A percentile compares a stretch with the other conserved stretches of the same genome.
Conservation (phyloP, 92 coral and sea anemone species). For the Phymanthus crucifer region DNA sequence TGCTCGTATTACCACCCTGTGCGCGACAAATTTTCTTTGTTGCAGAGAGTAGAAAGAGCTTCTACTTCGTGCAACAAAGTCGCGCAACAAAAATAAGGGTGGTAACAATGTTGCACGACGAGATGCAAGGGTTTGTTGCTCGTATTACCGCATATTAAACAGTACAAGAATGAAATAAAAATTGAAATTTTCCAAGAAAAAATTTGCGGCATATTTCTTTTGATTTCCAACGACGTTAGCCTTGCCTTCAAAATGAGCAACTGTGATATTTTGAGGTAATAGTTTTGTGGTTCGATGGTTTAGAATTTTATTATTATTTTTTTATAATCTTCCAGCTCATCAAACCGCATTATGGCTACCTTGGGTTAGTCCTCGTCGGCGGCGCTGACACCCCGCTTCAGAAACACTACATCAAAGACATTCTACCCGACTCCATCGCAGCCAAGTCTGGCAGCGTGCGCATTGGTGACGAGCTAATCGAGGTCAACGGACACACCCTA, state of each 20-base stretch:
- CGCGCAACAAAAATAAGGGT: no score
- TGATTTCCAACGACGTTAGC: no score
- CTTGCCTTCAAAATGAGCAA: background rate
- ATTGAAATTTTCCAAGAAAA: no score
- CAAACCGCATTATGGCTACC: slow-evolving; percentile 70
- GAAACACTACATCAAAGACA: slow-evolving; percentile 67
- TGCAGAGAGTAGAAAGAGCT: no score
- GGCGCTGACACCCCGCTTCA: slow-evolving; percentile 74
- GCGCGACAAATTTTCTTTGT: no score
- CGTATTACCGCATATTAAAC: no score
- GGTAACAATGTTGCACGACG: no score
- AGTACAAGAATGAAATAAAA: no score
- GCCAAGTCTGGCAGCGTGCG: slow-evolving; percentile 69
- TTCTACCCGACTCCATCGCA: slow-evolving; percentile 76
- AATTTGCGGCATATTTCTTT: no score
- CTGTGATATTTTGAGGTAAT: background rate
- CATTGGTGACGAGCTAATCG: slow-evolving; percentile 73
- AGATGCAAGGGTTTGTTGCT: no score
- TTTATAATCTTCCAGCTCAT: slow-evolving; percentile 43
- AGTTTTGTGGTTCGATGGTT: background rate
- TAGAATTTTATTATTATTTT: background rate
- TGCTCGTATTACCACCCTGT: no score
- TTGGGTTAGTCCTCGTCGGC: slow-evolving; percentile 70
- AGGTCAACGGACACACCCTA: slow-evolving; percentile 64
- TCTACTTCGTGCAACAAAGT: no score